phyloP scores from a whole-genome alignment of 92 coral and sea anemone species.

The Virgularia gustaviana region DNA sequence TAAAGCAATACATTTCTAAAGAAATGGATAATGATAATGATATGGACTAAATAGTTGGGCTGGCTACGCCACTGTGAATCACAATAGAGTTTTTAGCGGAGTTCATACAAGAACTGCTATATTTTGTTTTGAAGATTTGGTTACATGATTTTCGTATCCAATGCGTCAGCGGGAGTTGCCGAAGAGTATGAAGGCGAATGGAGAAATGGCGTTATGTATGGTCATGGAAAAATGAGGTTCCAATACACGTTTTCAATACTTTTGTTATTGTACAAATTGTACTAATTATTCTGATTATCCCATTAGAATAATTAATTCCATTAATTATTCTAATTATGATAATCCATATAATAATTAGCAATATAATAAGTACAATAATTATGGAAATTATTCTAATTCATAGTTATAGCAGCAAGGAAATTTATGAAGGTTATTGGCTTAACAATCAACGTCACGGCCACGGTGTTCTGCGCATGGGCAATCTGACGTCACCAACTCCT shows the following conservation, averaged over 20 bases:
- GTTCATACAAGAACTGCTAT: background rate
- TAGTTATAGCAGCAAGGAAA: slow-evolving; percentile 72
- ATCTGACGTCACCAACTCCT: slow-evolving; percentile 80
- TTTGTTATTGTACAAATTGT: no score
- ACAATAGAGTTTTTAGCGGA: no score
- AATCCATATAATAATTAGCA: no score
- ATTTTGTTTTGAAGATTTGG: slow-evolving; percentile 62
- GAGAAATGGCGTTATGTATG: slow-evolving; percentile 80
- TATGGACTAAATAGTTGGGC: no score
- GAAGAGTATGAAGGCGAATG: slow-evolving; percentile 90
- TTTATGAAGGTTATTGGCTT: slow-evolving; percentile 74
- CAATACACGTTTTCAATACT: background rate
- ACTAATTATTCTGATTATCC: no score
- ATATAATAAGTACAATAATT: no score
- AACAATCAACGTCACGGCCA: slow-evolving; percentile 79
- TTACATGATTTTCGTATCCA: slow-evolving; percentile 70
- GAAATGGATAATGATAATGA: no score
- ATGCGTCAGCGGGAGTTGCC: slow-evolving; percentile 52
- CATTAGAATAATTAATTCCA: no score
- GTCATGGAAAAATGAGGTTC: slow-evolving; percentile 90
- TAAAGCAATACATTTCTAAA: no score
- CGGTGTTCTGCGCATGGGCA: slow-evolving; percentile 85
- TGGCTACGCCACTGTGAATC: no score
- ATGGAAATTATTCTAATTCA: background rate
- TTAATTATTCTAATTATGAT: no score